A percentile compares a stretch with the other conserved stretches of the same genome.
phyloP scores from a whole-genome alignment of 2,113 vertebrate species.

The Ornithorhynchus anatinus region DNA sequence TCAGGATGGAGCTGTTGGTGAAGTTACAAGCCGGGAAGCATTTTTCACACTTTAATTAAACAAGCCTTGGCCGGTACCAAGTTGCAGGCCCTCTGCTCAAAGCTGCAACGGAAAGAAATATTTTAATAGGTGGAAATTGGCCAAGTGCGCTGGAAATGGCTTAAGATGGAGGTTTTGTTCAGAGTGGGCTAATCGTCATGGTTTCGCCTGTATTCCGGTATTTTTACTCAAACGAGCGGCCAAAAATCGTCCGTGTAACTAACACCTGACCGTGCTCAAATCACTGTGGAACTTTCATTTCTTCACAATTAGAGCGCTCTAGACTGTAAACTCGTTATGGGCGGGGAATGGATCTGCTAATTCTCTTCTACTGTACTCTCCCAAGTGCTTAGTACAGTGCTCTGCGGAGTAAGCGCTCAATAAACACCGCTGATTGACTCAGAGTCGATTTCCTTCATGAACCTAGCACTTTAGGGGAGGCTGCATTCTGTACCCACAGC shows the following conservation, averaged over 20 bases:
- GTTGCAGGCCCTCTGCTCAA: neutral
- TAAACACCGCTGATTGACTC: too few relatives aligned
- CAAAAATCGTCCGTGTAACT: neutral
- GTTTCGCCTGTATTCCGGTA: neutral
- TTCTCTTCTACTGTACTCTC: too few relatives aligned
- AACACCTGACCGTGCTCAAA: neutral
- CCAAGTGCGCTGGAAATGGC: neutral
- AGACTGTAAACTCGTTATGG: too few relatives aligned
- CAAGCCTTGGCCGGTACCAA: slow-evolving; percentile 1
- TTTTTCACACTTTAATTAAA: slow-evolving; percentile 21
- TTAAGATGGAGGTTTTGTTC: neutral
- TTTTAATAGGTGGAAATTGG: neutral
- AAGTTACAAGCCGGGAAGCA: neutral
- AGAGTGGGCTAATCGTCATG: too few relatives aligned
- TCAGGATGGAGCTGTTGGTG: neutral
- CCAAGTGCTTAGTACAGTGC: too few relatives aligned
- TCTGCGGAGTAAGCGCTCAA: too few relatives aligned
- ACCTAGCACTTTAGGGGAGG: too few relatives aligned
- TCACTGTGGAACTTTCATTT: neutral
- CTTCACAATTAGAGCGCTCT: too few relatives aligned
- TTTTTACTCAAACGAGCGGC: neutral
- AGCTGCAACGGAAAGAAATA: neutral
- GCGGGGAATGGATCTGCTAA: too few relatives aligned
- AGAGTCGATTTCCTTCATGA: too few relatives aligned
- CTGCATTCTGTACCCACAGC: too few relatives aligned